Evolutionary conservation across 2,113 vertebrate species (phyloP).

Genomic region (Papio anubis): DNA sequence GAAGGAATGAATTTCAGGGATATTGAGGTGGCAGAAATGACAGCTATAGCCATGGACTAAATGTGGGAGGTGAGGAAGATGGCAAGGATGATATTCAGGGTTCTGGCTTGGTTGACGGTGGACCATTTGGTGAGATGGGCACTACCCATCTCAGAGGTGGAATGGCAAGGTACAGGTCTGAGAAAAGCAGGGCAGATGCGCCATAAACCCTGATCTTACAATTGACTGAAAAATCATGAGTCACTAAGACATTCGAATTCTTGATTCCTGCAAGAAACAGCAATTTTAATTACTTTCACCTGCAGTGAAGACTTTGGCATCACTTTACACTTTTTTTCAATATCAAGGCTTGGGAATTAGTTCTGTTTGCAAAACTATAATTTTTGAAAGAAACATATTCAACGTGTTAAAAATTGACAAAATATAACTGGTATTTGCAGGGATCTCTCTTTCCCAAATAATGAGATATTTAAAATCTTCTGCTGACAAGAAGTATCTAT

Average conservation of each 20-base stretch:
- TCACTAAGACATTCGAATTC: background rate
- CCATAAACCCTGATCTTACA: background rate
- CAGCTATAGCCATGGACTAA: background rate
- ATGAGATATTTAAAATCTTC: background rate
- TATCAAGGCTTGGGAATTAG: background rate
- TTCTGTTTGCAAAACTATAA: background rate
- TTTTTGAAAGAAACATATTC: background rate
- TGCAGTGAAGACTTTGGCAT: background rate
- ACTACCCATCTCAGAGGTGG: background rate
- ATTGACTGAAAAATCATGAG: background rate
- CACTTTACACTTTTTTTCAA: background rate
- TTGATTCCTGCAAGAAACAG: background rate
- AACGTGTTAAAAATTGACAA: background rate
- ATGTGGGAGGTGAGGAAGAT: background rate
- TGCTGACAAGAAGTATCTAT: background rate
- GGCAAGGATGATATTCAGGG: background rate
- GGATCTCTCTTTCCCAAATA: background rate
- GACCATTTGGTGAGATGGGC: background rate
- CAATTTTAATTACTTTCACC: background rate
- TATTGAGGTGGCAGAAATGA: background rate
- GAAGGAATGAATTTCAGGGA: background rate
- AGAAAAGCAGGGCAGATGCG: background rate
- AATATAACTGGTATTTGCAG: background rate
- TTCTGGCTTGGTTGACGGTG: background rate
- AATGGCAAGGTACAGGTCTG: background rate